Percentiles rank a stretch among this genome's conserved stretches.
Conservation (phyloP, 2,113 vertebrate species). For the Tylochromis polylepis region DNA sequence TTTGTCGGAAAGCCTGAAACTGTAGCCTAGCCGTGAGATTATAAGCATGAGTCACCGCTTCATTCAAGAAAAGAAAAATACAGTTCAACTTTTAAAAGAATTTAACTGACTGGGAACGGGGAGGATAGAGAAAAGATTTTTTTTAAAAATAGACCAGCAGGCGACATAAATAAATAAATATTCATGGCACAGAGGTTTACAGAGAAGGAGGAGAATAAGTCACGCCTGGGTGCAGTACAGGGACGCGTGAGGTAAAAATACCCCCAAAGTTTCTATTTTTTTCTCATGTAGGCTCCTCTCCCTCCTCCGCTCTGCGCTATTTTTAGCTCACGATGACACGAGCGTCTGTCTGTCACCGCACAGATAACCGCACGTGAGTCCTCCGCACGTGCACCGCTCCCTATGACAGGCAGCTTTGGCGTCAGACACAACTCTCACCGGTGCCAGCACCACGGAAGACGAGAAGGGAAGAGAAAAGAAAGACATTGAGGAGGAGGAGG, state of each 20-base stretch:
- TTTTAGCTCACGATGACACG: slow-evolving; percentile 52
- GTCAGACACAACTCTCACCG: neutral
- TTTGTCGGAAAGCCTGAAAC: neutral
- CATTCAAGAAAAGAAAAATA: neutral
- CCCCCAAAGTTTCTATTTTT: slow-evolving; percentile 42
- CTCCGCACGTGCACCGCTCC: slow-evolving; percentile 34
- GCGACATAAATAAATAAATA: neutral
- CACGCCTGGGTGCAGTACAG: slow-evolving; percentile 8
- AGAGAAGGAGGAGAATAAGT: neutral
- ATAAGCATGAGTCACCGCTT: neutral
- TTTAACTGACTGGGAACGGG: neutral
- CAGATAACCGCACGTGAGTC: slow-evolving; percentile 48
- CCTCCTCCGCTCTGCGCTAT: slow-evolving; percentile 23
- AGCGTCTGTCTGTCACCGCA: slow-evolving; percentile 30
- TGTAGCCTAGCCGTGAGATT: neutral
- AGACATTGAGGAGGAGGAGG: neutral
- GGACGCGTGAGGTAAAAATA: slow-evolving; percentile 51
- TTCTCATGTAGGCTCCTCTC: neutral
- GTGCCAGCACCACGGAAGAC: neutral
- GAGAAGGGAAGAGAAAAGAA: neutral
- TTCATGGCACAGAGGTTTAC: neutral
- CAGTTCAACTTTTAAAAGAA: neutral
- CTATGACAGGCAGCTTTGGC: neutral
- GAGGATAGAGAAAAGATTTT: neutral
- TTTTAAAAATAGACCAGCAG: neutral